phyloP scores from a whole-genome alignment of 2,888 invertebrate genomes.

The Xanthorhoe designata region DNA sequence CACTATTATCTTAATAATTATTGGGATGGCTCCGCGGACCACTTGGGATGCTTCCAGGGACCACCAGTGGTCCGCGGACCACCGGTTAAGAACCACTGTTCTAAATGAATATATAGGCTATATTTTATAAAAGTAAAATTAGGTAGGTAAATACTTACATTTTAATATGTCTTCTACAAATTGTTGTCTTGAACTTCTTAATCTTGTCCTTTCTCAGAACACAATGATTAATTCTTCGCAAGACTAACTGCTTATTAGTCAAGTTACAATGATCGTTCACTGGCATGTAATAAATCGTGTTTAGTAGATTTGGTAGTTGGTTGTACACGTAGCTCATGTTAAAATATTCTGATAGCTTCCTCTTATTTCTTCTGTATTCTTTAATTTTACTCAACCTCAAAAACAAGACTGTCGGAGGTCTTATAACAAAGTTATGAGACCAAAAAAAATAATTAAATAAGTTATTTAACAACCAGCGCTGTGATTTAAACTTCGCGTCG shows the following conservation, averaged over 20 bases:
- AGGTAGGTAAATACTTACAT: conserved; percentile 69
- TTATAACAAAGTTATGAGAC: conserved; percentile 65
- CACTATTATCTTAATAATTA: no score
- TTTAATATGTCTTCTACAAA: conserved; percentile 67
- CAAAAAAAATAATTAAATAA: conserved; percentile 47
- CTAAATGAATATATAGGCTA: no score
- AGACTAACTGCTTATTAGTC: conserved; percentile 57
- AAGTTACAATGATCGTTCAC: conserved; percentile 45
- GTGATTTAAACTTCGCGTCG: not conserved
- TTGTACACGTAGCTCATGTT: conserved; percentile 73
- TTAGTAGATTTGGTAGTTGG: conserved; percentile 57
- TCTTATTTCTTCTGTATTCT: conserved; percentile 33
- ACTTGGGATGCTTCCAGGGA: no score
- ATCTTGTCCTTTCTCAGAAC: conserved; percentile 71
- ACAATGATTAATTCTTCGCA: conserved; percentile 61
- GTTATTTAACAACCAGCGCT: conserved; percentile 14
- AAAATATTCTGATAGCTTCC: conserved; percentile 45
- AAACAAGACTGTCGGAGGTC: conserved; percentile 54
- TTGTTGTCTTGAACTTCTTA: conserved; percentile 72
- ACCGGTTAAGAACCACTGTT: no score
- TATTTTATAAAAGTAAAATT: no score
- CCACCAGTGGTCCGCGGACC: no score
- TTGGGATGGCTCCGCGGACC: no score
- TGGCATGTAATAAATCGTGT: conserved; percentile 56
- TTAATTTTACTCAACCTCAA: conserved; percentile 29